Evolutionary conservation across 2,113 vertebrate genomes (phyloP), one percentile per base, ranked within the genome.

Genomic region (Salvelinus namaycush): DNA sequence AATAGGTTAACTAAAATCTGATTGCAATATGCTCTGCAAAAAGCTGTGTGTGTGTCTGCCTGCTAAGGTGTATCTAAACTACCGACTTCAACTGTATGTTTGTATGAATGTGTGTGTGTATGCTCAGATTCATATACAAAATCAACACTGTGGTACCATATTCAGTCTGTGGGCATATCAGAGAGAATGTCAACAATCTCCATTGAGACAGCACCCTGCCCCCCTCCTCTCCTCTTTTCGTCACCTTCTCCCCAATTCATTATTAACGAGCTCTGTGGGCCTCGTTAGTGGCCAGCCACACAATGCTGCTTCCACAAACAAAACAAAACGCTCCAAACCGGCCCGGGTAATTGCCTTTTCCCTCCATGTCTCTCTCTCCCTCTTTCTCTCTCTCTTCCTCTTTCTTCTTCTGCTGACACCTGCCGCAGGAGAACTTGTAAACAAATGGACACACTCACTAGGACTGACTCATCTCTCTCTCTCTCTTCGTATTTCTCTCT

Each of bases 251-350:
- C 71, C 81, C 88, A 84, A 88, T 89, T 86, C 86, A 89, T 90
- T 92, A 90, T 89, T 87, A 89, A 87, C 83, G 79, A 87, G 87
- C 88, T 90, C 76, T 72, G 78, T 9, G 80, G 87, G 87, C 78
- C 87, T 92, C 90, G 90, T 91, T 91, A 92, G 84, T 83, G 82
- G 76, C 76, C 72, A 74, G 84, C 80, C 84, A 87, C 82, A 90
- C 87, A 85, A 83, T 84, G 76, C 83, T 73, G 85, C 88, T 80
- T 83, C 78, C 81, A 87, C 82, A 89, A 90, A 87, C 87, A 90
- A 84, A 90, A 87, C 87, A 84, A 81, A 87, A 88, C 0, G 76
- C 81, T 79, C 79, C 87, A 76, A 82, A 84, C 87, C 4, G 51
- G 51, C 70, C 70, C 49, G 83, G 88, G 77, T 88, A 92, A 90